A percentile compares a stretch with the other conserved stretches of the same genome.
These are phyloP conservation scores for Volucella zonaria DNA, from an alignment of 2,888 invertebrate genomes.

Conservation along the genomic window DNA sequence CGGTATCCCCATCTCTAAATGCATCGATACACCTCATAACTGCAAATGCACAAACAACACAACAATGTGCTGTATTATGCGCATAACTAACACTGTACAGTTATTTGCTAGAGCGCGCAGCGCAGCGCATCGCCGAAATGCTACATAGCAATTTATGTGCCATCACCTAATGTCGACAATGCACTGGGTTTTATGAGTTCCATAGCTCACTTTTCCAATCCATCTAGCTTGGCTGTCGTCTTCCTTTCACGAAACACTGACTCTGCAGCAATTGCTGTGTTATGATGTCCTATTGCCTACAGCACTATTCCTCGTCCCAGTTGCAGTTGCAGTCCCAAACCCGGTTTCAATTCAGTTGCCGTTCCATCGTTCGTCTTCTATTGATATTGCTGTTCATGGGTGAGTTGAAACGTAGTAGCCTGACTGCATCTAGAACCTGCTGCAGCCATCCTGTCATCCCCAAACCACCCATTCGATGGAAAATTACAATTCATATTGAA, in stretches of 20 bases:
- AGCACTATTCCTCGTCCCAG: conserved; percentile 41
- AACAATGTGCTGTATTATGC: conserved; percentile 28
- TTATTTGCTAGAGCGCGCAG: conserved; percentile 25
- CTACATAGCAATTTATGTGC: conserved; percentile 64
- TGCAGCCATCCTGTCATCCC: neutral
- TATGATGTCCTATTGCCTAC: conserved; percentile 36
- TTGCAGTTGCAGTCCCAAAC: neutral
- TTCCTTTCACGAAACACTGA: conserved; percentile 16
- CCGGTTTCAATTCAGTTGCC: too few relatives aligned
- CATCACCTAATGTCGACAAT: conserved; percentile 67
- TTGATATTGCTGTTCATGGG: conserved; percentile 62
- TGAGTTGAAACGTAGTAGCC: neutral
- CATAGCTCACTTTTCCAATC: conserved; percentile 61
- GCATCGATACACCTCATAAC: conserved; percentile 31
- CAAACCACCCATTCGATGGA: conserved; percentile 6
- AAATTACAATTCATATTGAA: conserved; percentile 73
- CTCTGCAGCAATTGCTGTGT: conserved; percentile 26
- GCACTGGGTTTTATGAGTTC: conserved; percentile 49
- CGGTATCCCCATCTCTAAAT: neutral
- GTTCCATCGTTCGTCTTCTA: conserved; percentile 14
- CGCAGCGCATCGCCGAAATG: conserved; percentile 58
- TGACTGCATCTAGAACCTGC: neutral
- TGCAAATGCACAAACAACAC: conserved; percentile 25
- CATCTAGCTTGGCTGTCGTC: conserved; percentile 49
- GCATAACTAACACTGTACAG: conserved; percentile 56